Conservation (phyloP, 2,888 invertebrate genomes). For the Periphyllus acericola region DNA sequence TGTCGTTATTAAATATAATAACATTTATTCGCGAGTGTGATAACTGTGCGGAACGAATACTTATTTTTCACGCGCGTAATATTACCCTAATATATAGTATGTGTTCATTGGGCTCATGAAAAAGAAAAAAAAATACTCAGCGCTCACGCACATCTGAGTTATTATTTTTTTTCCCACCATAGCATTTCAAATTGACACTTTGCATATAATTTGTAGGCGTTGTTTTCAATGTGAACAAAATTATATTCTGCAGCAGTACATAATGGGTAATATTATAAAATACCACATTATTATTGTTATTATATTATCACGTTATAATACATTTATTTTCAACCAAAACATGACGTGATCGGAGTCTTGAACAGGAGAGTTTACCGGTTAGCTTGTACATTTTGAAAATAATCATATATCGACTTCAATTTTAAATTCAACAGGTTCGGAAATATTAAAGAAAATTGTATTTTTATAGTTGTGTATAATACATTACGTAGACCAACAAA, state of each 20-base stretch:
- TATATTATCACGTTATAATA: background rate
- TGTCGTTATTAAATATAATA: background rate
- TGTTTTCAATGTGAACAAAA: too few species aligned
- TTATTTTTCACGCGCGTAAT: background rate
- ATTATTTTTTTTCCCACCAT: background rate
- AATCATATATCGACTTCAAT: too few species aligned
- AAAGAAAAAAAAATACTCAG: background rate
- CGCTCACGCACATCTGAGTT: background rate
- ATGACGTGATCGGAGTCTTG: background rate
- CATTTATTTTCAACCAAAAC: background rate
- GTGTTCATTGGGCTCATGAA: background rate
- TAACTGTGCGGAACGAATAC: background rate
- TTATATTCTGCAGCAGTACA: too few species aligned
- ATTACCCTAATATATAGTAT: background rate
- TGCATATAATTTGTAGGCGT: background rate
- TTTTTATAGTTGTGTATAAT: too few species aligned
- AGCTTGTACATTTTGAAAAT: too few species aligned
- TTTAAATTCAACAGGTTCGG: too few species aligned
- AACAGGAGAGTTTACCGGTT: too few species aligned
- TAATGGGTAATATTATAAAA: background rate
- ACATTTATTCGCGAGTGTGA: background rate
- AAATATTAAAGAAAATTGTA: too few species aligned
- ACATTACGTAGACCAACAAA: too few species aligned
- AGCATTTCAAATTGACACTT: background rate
- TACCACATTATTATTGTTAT: background rate